Evolutionary conservation across 1,140 invertebrate genomes (phyloP), one percentile per base, ranked within the genome.

Genomic region (Drosophila kurseongensis): DNA sequence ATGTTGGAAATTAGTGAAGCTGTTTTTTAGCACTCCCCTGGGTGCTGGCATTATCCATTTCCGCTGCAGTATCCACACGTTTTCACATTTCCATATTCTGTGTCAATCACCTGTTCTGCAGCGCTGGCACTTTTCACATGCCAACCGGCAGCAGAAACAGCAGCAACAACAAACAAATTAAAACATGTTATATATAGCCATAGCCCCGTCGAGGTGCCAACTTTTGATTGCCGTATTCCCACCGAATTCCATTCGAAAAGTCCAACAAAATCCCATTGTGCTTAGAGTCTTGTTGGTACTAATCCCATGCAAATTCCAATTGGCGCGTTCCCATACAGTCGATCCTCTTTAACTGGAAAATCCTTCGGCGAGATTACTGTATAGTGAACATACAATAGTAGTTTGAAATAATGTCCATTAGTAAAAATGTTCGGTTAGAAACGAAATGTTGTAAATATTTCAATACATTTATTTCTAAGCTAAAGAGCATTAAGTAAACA

Each of bases 21-120:
- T 67, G 62, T 40, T 67, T 72, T 68, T 48, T 40, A 35, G 32
- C 54, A 68, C 35, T 36, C 44, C 35, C 54, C 7, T 16, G 45
- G 12, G 16, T 42, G 47, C 29, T 74, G 63, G 47, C 66, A 68
- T 75, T 75, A 78, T 82, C 67, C 71, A 72, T 75, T 75, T 75
- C 69, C 60, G 74, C 63, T 76, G 74, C 62, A 77, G 44, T n/a
- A 41, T 61, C 32, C 27, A 60, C 63, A 69, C 29, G 29, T 32
- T 32, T 32, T 32, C 29, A 32, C 29, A 32, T 32, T 32, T 32
- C 29, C 29, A 32, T 32, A 32, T 10, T 86, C 61, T 88, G 75
- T 86, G 78, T 86, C 83, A 86, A 72, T 88, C 83, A 82, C 83
- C 78, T 82, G 78, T 86, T 85, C 76, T 81, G 83, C 76, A 75